Evolutionary conservation across 2,113 vertebrate genomes (phyloP).

Genomic region (Oceanodroma tethys): DNA sequence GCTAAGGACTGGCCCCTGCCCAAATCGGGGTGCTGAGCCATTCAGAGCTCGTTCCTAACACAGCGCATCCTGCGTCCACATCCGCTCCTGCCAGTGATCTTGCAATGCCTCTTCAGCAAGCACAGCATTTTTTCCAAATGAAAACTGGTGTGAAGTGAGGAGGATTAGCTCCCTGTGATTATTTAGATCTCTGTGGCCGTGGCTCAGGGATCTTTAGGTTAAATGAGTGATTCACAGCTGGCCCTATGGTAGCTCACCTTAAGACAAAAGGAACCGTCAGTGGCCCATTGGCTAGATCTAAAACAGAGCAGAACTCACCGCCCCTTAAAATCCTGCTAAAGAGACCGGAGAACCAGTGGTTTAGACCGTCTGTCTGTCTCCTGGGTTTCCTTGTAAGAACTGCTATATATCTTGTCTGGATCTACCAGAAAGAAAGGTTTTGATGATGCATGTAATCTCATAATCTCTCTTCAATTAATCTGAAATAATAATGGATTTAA

Average conservation of each 20-base stretch:
- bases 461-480: not conserved
- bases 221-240: accelerated
- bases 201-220: not conserved
- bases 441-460: accelerated
- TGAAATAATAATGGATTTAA: accelerated
- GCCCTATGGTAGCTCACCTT: not conserved
- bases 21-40: too few relatives aligned
- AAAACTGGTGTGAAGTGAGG: not conserved
- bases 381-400: not conserved
- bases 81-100: too few relatives aligned
- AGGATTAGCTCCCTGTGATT: not conserved
- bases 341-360: accelerated
- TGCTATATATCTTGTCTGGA: accelerated
- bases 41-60: not conserved
- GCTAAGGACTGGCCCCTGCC: not conserved
- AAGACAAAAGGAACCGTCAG: not conserved
- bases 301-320: accelerated
- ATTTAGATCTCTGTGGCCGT: accelerated
- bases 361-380: not conserved
- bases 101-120: not conserved
- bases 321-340: not conserved
- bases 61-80: accelerated
- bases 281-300: accelerated
- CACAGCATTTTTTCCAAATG: accelerated
- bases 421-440: not conserved